phyloP scores from a whole-genome alignment of 2,113 vertebrate species.

The Microtus montanus region DNA sequence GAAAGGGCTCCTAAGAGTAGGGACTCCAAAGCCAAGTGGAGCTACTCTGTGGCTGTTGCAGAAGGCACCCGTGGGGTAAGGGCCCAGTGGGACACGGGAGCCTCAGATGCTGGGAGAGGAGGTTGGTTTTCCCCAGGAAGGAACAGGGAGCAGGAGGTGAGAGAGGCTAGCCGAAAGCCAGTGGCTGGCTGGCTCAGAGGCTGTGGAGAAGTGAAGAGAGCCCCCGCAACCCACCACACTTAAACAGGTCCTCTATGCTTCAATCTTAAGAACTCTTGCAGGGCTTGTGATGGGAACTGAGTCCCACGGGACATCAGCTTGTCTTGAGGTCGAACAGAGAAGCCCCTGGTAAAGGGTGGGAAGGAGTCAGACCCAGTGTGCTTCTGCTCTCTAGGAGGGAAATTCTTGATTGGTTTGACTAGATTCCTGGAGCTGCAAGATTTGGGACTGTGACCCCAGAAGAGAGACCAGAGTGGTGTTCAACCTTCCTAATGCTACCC shows the following conservation, averaged over 20 bases:
- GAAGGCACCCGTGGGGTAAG: not conserved
- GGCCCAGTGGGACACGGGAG: not conserved
- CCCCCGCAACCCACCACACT: rapidly evolving
- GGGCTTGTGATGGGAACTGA: not conserved
- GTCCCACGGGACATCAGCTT: not conserved
- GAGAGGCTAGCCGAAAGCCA: not conserved
- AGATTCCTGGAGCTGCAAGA: not conserved
- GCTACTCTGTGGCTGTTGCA: not conserved
- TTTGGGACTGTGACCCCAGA: not conserved
- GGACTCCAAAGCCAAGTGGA: not conserved
- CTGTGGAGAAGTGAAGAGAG: rapidly evolving
- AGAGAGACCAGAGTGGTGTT: not conserved
- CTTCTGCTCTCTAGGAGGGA: not conserved
- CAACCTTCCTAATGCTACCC: not conserved
- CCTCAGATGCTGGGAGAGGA: not conserved
- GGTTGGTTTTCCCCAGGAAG: not conserved
- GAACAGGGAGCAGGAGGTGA: not conserved
- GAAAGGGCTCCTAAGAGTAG: not conserved
- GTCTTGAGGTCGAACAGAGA: not conserved
- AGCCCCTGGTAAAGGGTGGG: not conserved
- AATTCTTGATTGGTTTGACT: not conserved
- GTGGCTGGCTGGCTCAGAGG: not conserved
- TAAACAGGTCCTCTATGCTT: not conserved
- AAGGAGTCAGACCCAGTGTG: not conserved
- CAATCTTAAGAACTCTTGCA: not conserved